Percentiles rank a stretch among this genome's conserved stretches.
Conservation (phyloP, 2,113 vertebrate genomes). For the Setophaga coronata region DNA sequence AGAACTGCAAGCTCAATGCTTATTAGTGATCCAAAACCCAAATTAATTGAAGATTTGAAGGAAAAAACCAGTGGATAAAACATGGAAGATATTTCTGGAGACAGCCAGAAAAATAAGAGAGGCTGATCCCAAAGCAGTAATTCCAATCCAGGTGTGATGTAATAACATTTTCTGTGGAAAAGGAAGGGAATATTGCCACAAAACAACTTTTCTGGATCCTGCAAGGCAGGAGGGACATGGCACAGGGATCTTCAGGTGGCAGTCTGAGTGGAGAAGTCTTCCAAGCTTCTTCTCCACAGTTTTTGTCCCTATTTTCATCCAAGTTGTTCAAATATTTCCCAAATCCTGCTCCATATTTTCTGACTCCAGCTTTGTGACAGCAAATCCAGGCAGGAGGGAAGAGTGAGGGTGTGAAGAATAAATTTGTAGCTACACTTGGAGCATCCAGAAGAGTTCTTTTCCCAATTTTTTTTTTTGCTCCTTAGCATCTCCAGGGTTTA, state of each 20-base stretch:
- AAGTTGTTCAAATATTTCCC: background rate
- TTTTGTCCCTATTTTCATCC: background rate
- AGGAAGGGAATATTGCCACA: background rate
- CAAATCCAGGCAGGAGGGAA: background rate
- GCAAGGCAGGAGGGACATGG: accelerated
- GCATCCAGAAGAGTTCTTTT: background rate
- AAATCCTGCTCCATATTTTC: background rate
- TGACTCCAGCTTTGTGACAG: background rate
- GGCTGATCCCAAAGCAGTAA: background rate
- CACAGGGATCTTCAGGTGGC: background rate
- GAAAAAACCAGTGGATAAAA: background rate
- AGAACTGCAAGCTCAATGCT: background rate
- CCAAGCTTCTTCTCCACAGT: background rate
- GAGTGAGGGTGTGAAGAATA: background rate
- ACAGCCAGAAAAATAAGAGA: background rate
- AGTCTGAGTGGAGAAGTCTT: background rate
- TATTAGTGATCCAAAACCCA: background rate
- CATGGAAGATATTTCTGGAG: background rate
- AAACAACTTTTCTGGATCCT: background rate
- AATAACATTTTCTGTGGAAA: background rate
- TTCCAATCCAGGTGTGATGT: background rate
- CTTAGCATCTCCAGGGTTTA: background rate
- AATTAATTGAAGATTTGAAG: background rate
- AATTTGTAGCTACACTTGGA: background rate
- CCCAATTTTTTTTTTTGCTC: background rate